Conservation (phyloP, 2,888 invertebrate genomes). For the Cephus rjabovi region DNA sequence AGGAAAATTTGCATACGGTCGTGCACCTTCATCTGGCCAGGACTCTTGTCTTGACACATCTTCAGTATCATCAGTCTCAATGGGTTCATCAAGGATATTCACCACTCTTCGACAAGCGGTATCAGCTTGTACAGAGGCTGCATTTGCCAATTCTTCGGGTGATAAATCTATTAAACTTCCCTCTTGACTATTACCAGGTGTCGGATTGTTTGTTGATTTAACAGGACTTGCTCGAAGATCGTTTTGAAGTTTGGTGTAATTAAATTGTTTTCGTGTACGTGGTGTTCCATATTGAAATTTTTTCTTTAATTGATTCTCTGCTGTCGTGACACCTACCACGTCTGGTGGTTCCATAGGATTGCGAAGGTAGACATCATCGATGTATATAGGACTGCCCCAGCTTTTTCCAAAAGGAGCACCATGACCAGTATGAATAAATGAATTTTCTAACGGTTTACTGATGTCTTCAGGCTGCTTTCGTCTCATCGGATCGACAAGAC, state of each 20-base stretch:
- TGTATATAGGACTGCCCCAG: constrained; percentile 86
- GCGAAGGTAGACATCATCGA: constrained; percentile 82
- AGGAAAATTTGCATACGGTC: constrained; percentile 60
- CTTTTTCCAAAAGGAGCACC: constrained; percentile 80
- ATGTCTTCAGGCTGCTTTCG: constrained; percentile 79
- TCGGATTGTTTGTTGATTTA: constrained; percentile 63
- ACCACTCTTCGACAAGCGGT: constrained; percentile 52
- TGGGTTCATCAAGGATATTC: constrained; percentile 62
- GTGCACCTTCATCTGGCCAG: constrained; percentile 50
- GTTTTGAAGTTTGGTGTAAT: constrained; percentile 85
- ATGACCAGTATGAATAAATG: constrained; percentile 85
- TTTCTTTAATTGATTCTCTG: constrained; percentile 62
- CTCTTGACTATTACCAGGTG: constrained; percentile 69
- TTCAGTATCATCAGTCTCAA: constrained; percentile 42
- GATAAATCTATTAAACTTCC: constrained; percentile 83
- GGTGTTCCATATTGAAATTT: constrained; percentile 62
- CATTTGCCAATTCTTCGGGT: constrained; percentile 68
- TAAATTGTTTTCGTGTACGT: constrained; percentile 76
- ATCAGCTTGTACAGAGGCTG: constrained; percentile 34
- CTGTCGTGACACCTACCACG: constrained; percentile 68
- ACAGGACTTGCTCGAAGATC: constrained; percentile 68
- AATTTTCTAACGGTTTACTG: constrained; percentile 82
- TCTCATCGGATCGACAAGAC: constrained; percentile 78
- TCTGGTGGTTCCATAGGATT: constrained; percentile 82
- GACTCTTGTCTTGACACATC: constrained; percentile 29